phyloP scores from a whole-genome alignment of 2,888 invertebrate genomes.

The Meteorus cinctellus region DNA sequence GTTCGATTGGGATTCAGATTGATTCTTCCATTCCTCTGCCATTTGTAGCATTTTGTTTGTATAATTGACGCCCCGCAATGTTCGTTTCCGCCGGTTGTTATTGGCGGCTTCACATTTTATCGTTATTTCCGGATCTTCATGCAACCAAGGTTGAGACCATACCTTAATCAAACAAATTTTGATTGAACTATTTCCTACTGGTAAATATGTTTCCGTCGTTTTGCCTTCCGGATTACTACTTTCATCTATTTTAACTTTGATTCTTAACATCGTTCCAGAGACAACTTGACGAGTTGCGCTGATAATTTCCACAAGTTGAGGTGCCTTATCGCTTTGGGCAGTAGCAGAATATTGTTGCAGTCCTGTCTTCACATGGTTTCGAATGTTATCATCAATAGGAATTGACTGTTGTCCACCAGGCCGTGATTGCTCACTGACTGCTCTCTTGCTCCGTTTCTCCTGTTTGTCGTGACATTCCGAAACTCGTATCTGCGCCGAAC shows the following conservation, averaged over 20 bases:
- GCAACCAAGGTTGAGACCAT: constrained; percentile 79
- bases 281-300: constrained; percentile 75
- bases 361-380: constrained; percentile 52
- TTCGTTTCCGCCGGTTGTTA: constrained; percentile 54
- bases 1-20: constrained; percentile 21
- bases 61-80: constrained; percentile 61
- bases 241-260: constrained; percentile 77
- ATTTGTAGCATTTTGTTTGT: constrained; percentile 60
- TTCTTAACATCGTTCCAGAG: constrained; percentile 76
- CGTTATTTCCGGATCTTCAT: constrained; percentile 69
- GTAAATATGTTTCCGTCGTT: constrained; percentile 56
- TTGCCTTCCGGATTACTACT: constrained; percentile 75
- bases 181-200: constrained; percentile 60
- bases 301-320: constrained; percentile 71
- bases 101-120: constrained; percentile 52
- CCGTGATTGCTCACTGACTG: not conserved
- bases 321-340: constrained; percentile 56
- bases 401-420: constrained; percentile 49
- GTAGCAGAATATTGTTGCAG: constrained; percentile 57
- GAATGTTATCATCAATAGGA: constrained; percentile 53
- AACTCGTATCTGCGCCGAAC: constrained; percentile 73
- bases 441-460: constrained; percentile 44
- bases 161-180: constrained; percentile 74
- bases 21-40: constrained; percentile 50
- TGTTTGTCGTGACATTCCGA: constrained; percentile 73